Percentiles rank a stretch among this genome's conserved stretches.
phyloP scores from a whole-genome alignment of 2,888 invertebrate genomes.

The Graphium colonna region DNA sequence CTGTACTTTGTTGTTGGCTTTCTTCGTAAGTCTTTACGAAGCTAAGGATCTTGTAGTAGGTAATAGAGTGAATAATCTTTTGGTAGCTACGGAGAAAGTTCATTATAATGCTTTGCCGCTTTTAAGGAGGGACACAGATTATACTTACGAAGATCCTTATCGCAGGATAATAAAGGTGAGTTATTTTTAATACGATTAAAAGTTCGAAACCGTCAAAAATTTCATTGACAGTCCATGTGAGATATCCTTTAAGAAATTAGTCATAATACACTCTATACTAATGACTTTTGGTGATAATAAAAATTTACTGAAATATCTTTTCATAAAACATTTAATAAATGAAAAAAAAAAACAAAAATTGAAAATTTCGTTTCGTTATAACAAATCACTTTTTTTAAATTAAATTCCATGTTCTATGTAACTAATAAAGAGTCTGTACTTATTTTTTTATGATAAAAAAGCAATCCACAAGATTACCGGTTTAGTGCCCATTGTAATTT shows the following conservation, averaged over 20 bases:
- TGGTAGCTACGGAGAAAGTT: constrained; percentile 63
- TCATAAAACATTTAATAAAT: too few species aligned
- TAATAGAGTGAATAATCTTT: constrained; percentile 57
- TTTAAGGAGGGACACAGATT: constrained; percentile 61
- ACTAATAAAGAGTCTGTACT: too few species aligned
- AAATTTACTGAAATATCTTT: too few species aligned
- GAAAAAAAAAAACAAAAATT: too few species aligned
- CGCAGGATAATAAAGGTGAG: constrained; percentile 63
- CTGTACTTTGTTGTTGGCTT: constrained; percentile 42
- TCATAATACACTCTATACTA: constrained; percentile 13
- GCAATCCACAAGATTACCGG: too few species aligned
- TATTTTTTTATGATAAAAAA: too few species aligned
- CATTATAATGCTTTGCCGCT: constrained; percentile 48
- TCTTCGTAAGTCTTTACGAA: constrained; percentile 45
- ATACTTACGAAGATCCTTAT: constrained; percentile 55
- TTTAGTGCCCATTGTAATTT: too few species aligned
- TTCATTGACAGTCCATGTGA: not conserved
- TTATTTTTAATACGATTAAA: not conserved
- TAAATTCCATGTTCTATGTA: too few species aligned
- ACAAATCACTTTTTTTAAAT: too few species aligned
- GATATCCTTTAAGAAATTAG: constrained; percentile 1
- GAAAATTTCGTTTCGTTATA: too few species aligned
- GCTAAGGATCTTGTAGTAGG: constrained; percentile 62
- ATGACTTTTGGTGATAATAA: too few species aligned
- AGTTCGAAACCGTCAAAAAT: not conserved